A percentile compares a stretch with the other conserved stretches of the same genome.
Conservation (phyloP, 2,888 invertebrate species). For the Epicampocera succincta region DNA sequence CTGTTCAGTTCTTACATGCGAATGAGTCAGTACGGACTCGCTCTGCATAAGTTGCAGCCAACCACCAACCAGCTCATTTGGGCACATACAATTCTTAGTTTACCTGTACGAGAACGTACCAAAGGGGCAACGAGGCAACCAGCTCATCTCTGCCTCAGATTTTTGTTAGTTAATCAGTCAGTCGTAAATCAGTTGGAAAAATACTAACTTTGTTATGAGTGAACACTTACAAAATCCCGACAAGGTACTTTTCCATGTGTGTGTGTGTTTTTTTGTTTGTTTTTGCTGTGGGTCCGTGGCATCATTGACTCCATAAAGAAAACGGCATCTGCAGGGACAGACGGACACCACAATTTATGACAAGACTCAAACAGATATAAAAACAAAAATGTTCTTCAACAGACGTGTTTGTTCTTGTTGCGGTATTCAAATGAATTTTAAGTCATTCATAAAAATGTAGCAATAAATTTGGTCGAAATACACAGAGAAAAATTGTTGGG, state of each 20-base stretch:
- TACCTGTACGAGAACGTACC: too few relatives aligned
- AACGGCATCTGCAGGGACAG: conserved; percentile 60
- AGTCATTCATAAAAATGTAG: conserved; percentile 59
- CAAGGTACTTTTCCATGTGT: conserved; percentile 27
- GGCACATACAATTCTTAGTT: too few relatives aligned
- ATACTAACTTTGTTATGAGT: too few relatives aligned
- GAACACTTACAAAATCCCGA: too few relatives aligned
- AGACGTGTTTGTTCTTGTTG: conserved; percentile 16
- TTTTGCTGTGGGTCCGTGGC: conserved; percentile 26
- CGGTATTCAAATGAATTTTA: conserved; percentile 47
- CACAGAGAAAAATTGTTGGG: conserved; percentile 10
- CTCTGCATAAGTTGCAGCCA: too few relatives aligned
- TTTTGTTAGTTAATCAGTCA: too few relatives aligned
- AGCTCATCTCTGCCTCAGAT: too few relatives aligned
- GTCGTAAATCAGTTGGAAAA: too few relatives aligned
- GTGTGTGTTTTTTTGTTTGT: conserved; percentile 43
- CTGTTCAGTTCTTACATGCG: too few relatives aligned
- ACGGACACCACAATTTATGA: conserved; percentile 54
- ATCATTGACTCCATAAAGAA: conserved; percentile 56
- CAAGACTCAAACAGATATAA: conserved; percentile 53
- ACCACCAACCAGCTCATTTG: too few relatives aligned
- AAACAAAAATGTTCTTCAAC: conserved; percentile 72
- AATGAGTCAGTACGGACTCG: too few relatives aligned
- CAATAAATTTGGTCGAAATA: conserved; percentile 45
- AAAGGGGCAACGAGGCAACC: too few relatives aligned